phyloP scores from a whole-genome alignment of 2,888 invertebrate genomes.

The Epirrhoe alternata region DNA sequence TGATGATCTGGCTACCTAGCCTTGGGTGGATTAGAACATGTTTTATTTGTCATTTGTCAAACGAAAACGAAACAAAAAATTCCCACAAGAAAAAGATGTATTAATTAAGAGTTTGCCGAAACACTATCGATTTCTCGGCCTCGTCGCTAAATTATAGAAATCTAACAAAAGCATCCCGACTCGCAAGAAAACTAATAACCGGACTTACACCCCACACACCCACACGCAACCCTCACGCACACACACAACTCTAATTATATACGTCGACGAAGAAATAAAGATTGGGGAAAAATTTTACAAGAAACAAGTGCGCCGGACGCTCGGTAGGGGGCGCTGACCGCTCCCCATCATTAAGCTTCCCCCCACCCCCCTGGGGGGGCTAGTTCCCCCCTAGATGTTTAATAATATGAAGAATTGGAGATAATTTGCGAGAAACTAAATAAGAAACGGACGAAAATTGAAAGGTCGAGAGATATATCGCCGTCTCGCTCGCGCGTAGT shows the following conservation, averaged over 20 bases:
- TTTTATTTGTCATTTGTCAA: too few species aligned
- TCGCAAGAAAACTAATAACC: conserved; percentile 84
- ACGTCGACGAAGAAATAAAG: conserved; percentile 84
- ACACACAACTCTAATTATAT: conserved; percentile 78
- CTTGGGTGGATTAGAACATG: too few species aligned
- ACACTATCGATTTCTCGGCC: conserved; percentile 67
- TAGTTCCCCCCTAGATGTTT: conserved; percentile 82
- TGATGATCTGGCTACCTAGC: too few species aligned
- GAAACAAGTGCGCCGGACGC: conserved; percentile 81
- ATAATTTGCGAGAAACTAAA: conserved; percentile 86
- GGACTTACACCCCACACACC: conserved; percentile 69
- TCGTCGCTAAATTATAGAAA: conserved; percentile 84
- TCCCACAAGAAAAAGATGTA: conserved; percentile 37
- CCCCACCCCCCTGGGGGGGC: conserved; percentile 57
- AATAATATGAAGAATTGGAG: conserved; percentile 86
- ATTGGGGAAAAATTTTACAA: conserved; percentile 85
- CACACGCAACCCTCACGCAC: conserved; percentile 53
- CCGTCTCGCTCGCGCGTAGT: conserved; percentile 52
- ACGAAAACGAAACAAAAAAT: too few species aligned
- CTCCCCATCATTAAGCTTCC: conserved; percentile 80
- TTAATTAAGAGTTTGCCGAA: conserved; percentile 48
- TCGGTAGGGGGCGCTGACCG: conserved; percentile 77
- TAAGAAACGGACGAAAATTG: conserved; percentile 84
- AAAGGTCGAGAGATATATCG: conserved; percentile 68
- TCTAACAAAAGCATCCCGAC: conserved; percentile 82